Evolutionary conservation across 2,113 vertebrate species (phyloP).

Genomic region (Hirundichthys speculiger): DNA sequence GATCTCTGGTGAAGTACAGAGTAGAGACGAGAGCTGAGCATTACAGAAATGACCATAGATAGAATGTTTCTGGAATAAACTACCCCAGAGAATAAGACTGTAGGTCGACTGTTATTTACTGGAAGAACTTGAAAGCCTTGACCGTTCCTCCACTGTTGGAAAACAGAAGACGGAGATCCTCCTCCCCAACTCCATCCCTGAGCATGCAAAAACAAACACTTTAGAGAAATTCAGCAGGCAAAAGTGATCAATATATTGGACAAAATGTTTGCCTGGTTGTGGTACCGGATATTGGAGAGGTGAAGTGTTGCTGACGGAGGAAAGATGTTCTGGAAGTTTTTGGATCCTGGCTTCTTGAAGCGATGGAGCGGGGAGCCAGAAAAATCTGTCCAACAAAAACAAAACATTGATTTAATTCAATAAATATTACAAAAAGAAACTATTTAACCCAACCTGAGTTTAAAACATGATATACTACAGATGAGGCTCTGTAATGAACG

Average conservation of each 20-base stretch:
- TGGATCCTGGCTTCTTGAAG: conserved; percentile 98
- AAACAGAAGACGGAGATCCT: conserved; percentile 94
- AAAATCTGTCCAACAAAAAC: conserved; percentile 82
- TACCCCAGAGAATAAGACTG: too few relatives aligned
- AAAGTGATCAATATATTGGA: not conserved
- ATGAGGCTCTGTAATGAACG: too few relatives aligned
- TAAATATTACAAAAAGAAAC: too few relatives aligned
- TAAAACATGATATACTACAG: too few relatives aligned
- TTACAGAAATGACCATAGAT: not conserved
- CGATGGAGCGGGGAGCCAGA: conserved; percentile 96
- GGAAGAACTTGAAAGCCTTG: conserved; percentile 99
- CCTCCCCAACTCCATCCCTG: conserved; percentile 93
- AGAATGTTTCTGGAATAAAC: too few relatives aligned
- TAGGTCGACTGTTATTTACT: conserved; percentile 84
- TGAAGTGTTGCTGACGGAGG: conserved; percentile 97
- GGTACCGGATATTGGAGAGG: conserved; percentile 95
- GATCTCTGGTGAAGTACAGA: conserved; percentile 89
- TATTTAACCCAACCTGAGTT: too few relatives aligned
- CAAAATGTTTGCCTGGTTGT: not conserved
- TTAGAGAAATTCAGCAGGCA: not conserved
- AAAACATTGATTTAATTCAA: too few relatives aligned
- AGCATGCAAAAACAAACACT: conserved; percentile 32
- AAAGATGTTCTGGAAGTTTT: conserved; percentile 99
- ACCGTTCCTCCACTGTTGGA: conserved; percentile 95
- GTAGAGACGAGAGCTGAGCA: conserved; percentile 7